Base-by-base conservation (phyloP, 2,113 vertebrate genomes). In the Galbula dea region DNA sequence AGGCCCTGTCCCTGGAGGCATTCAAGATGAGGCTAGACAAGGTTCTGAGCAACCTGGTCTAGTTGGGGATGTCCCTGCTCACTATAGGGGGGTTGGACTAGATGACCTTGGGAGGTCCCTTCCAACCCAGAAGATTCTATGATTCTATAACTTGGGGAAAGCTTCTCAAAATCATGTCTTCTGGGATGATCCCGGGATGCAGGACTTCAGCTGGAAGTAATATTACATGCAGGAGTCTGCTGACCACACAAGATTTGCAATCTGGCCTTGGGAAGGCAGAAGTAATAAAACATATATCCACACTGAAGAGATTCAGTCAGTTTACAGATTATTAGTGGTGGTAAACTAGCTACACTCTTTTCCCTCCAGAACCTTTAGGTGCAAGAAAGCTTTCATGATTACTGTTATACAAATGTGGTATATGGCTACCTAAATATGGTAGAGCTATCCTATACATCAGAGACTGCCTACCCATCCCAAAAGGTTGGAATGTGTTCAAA, bases 171-270 rank as follows among this genome's bases (percentile, higher is more conserved):
- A n/a, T n/a, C n/a, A n/a, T n/a, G 26, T 83, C 19, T 83, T 36
- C 55, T 88, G 32, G 45, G 48, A 87, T 16, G n/a, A 22, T 18
- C 15, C 62, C 66, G 37, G 23, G 23, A 41, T 10, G 12, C 32
- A 80, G 32, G n/a, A 27, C 9, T 76, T 37, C 45, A 66, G 26
- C 0, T 82, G 20, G 46, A 80, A 71, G 32, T 41, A 18, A 19
- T 15, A 14, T 75, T 5, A 39, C 21, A 39, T 39, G 15, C 15
- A 61, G 41, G 16, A 84, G 15, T 41, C 32, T 52, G 22, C 29
- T 71, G 55, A 54, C 9, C 0, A 3, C 1, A 0, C 14, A 27
- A 63, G 10, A 18, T 30, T 41, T 2, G 3, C 32, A 48, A 26
- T 5, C 16, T 71, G 27, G 32, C 16, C 45, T 87, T 79, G 15